Base-by-base conservation (phyloP, 2,888 invertebrate species). In the Sepiola atlantica region DNA sequence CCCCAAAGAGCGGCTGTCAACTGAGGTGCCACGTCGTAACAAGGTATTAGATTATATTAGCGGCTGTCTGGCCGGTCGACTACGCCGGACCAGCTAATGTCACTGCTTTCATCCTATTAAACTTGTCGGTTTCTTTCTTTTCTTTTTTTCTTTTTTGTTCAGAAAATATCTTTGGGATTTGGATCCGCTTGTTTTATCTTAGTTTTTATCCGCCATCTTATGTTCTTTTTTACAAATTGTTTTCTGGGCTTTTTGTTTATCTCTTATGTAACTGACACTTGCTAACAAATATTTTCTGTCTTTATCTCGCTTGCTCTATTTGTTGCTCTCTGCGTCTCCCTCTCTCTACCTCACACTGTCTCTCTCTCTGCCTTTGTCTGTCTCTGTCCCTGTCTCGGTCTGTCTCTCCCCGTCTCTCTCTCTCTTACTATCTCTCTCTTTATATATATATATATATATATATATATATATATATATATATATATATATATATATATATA, bases 41-140 rank as follows among this genome's bases (percentile, higher is more conserved):
- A 77, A 77, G 32, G 77, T 77, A 77, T 77, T 77, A 77, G 77
- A 77, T 77, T 77, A 77, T 77, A 32, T 77, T 77, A 77, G 77
- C 10, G 77, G 77, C n/a, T 77, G 77, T 77, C 77, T n/a, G 16
- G 4, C 32, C 77, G n/a, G 16, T 2, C 77, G 21, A 77, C 77
- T n/a, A 77, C 77, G n/a, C 4, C 77, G 32, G 77, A 18, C 77
- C n/a, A 77, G n/a, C 77, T 32, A 77, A 77, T n/a, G 77, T 77
- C 77, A 77, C 16, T 77, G 77, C 77, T 77, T 77, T 32, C 12
- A 77, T 77, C n/a, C 21, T 77, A 77, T n/a, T 77, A 77, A 77
- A 77, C n/a, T 16, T 77, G n/a, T 16, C 1, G 4, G 6, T 77
- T 12, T 77, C 32, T 1, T n/a, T 28, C n/a, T n/a, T 21, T n/a